phyloP scores from a whole-genome alignment of 2,797 vertebrate species.

The Tachyglossus aculeatus region DNA sequence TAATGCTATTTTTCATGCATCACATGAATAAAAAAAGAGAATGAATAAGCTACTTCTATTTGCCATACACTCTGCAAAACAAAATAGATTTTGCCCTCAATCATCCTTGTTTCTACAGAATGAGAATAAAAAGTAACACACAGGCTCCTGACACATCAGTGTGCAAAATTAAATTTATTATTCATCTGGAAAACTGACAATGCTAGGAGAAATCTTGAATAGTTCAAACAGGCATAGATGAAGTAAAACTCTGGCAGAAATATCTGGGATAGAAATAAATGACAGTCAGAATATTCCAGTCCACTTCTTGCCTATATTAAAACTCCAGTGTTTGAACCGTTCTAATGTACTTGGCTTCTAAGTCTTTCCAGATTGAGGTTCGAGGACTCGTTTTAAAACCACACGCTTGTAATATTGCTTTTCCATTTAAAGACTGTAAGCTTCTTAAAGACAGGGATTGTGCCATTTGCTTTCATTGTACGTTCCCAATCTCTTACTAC shows the following conservation, averaged over 20 bases:
- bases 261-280: conserved; percentile 16
- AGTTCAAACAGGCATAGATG: conserved; percentile 22
- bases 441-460: too few relatives aligned
- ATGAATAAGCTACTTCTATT: conserved; percentile 59
- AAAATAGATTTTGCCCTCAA: conserved; percentile 64
- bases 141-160: conserved; percentile 33
- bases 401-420: too few relatives aligned
- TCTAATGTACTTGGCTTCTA: too few relatives aligned
- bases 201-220: conserved; percentile 50
- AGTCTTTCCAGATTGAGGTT: too few relatives aligned
- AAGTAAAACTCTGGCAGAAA: conserved; percentile 43
- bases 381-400: too few relatives aligned
- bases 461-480: too few relatives aligned
- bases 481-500: too few relatives aligned
- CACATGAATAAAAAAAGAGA: conserved; percentile 71
- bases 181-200: conserved; percentile 64
- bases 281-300: too few relatives aligned
- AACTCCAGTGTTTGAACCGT: too few relatives aligned
- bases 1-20: conserved; percentile 75
- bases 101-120: conserved; percentile 57
- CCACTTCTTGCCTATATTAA: too few relatives aligned
- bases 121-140: conserved; percentile 44
- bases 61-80: conserved; percentile 51
- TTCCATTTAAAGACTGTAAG: too few relatives aligned
- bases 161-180: conserved; percentile 67